phyloP scores from a whole-genome alignment of 2,888 invertebrate species.

The Idaea aversata region DNA sequence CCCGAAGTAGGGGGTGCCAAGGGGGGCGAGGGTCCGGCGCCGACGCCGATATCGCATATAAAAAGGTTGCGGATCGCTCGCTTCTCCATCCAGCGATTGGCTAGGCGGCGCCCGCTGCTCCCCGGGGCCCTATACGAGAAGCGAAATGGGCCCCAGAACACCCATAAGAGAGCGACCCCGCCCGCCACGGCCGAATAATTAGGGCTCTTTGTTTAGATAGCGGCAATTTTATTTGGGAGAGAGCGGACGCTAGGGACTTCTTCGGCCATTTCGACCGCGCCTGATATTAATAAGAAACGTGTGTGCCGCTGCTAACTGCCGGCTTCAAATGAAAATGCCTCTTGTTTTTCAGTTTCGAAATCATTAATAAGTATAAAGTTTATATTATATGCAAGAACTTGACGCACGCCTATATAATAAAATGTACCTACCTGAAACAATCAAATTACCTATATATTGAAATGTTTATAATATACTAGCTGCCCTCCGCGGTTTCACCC shows the following conservation, averaged over 20 bases:
- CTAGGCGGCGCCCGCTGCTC: constrained; percentile 83
- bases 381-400: neutral
- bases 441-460: no score
- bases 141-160: constrained; percentile 85
- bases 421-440: neutral
- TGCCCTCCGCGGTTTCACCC: no score
- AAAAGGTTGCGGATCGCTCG: constrained; percentile 80
- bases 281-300: constrained; percentile 79
- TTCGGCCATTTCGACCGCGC: constrained; percentile 74
- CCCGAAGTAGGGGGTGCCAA: constrained; percentile 50
- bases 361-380: constrained; percentile 9
- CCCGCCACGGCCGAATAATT: constrained; percentile 83
- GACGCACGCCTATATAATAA: constrained; percentile 3
- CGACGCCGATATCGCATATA: constrained; percentile 76
- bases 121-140: constrained; percentile 82
- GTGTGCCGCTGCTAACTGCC: constrained; percentile 58
- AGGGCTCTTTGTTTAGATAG: constrained; percentile 83
- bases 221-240: constrained; percentile 82
- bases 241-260: constrained; percentile 78
- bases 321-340: constrained; percentile 42
- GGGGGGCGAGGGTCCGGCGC: constrained; percentile 62
- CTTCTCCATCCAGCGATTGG: constrained; percentile 81
- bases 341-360: constrained; percentile 45
- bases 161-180: constrained; percentile 86
- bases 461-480: no score